Conservation (phyloP, 2,113 vertebrate species). For the Romanogobio albipinnatus region DNA sequence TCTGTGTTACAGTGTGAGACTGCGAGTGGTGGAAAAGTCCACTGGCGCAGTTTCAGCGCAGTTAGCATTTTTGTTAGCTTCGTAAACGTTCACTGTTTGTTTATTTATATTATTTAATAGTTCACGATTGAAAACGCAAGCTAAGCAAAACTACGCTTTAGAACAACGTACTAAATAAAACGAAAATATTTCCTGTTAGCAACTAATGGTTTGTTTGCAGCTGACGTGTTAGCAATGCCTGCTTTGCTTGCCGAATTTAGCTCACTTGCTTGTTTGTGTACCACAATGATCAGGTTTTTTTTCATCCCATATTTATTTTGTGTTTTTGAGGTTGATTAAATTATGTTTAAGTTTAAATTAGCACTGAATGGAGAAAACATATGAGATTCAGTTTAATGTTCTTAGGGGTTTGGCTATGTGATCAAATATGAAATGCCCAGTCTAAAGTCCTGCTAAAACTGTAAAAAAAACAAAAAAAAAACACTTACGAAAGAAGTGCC, state of each 20-base stretch:
- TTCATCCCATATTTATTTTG: too few species aligned
- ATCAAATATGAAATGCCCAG: too few species aligned
- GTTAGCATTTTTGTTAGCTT: slow-evolving; percentile 28
- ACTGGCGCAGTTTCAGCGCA: neutral
- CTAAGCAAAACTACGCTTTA: neutral
- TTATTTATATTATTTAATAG: neutral
- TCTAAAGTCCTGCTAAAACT: too few species aligned
- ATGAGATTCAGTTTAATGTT: too few species aligned
- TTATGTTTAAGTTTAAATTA: neutral
- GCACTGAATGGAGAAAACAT: neutral
- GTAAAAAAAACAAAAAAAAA: too few species aligned
- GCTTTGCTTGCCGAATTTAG: neutral
- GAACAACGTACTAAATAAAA: neutral
- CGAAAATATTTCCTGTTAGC: neutral
- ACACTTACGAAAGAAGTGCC: too few species aligned
- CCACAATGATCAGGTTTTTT: neutral
- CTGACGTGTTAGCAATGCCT: neutral
- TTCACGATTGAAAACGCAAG: neutral
- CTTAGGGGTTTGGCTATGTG: too few species aligned
- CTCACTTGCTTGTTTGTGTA: neutral
- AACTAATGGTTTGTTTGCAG: neutral
- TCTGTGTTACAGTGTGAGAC: neutral
- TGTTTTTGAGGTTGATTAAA: neutral
- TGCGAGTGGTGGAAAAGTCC: neutral
- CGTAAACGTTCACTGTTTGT: neutral